phyloP scores from a whole-genome alignment of 2,113 vertebrate species.

The Nibea albiflora region DNA sequence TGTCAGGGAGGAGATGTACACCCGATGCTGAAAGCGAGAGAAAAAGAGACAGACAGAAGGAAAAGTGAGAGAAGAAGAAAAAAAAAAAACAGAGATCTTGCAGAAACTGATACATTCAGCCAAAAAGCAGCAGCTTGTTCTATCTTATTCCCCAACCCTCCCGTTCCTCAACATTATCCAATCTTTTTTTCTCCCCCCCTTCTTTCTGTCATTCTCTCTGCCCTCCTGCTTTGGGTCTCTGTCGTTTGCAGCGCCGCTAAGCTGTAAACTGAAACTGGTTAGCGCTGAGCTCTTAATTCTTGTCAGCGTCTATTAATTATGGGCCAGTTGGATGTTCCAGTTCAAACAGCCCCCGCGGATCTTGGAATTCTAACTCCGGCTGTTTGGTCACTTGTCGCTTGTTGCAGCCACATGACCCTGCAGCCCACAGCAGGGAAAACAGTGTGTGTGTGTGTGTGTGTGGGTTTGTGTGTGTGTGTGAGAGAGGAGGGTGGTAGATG shows the following conservation, averaged over 20 bases:
- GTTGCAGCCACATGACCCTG: slow-evolving; percentile 70
- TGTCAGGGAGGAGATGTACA: slow-evolving; percentile 57
- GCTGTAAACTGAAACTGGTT: slow-evolving; percentile 82
- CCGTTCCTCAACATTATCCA: slow-evolving; percentile 21
- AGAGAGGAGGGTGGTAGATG: not conserved
- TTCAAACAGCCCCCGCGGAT: slow-evolving; percentile 81
- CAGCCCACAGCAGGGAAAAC: slow-evolving; percentile 42
- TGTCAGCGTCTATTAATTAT: slow-evolving; percentile 86
- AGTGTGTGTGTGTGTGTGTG: slow-evolving; percentile 25
- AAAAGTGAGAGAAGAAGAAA: slow-evolving; percentile 26
- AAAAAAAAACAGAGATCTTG: slow-evolving; percentile 44
- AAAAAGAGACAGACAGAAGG: slow-evolving; percentile 28
- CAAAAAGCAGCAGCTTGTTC: slow-evolving; percentile 56
- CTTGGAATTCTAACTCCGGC: slow-evolving; percentile 76
- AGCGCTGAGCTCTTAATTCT: slow-evolving; percentile 82
- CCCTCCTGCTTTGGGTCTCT: slow-evolving; percentile 47
- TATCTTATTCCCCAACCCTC: slow-evolving; percentile 22
- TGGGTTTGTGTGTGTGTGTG: slow-evolving; percentile 3
- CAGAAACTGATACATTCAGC: slow-evolving; percentile 56
- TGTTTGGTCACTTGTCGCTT: slow-evolving; percentile 73
- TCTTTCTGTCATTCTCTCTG: slow-evolving; percentile 32
- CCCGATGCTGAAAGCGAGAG: slow-evolving; percentile 38
- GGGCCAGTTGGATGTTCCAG: slow-evolving; percentile 79
- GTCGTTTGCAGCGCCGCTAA: slow-evolving; percentile 47
- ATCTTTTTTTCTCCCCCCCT: not conserved